Percentiles rank a stretch among this genome's conserved stretches.
phyloP scores from a whole-genome alignment of 2,888 invertebrate species.

The Carpatolechia fugitivella region DNA sequence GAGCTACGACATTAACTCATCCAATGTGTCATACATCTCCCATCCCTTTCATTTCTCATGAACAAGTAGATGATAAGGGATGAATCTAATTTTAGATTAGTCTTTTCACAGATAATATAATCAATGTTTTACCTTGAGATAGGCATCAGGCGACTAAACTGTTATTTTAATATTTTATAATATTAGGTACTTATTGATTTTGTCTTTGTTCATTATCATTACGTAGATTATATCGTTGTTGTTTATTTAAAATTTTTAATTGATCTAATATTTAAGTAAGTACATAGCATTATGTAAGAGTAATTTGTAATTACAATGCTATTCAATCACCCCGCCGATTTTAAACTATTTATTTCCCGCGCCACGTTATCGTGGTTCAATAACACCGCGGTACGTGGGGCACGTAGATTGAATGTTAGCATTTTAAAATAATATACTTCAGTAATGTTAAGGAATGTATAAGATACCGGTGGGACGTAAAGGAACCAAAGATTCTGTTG shows the following conservation, averaged over 20 bases:
- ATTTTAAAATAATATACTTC: slow-evolving; percentile 6
- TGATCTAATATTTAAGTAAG: background rate
- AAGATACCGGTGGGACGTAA: slow-evolving; percentile 11
- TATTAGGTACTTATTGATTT: background rate
- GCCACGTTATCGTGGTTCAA: too few species aligned
- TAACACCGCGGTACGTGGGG: background rate
- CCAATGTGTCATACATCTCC: too few species aligned
- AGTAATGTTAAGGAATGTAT: background rate
- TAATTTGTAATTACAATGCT: background rate
- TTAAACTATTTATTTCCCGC: background rate
- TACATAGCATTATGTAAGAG: background rate
- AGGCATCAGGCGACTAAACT: background rate
- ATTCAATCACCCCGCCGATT: background rate
- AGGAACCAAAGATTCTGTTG: slow-evolving; percentile 31
- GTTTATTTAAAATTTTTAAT: background rate
- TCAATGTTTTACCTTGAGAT: background rate
- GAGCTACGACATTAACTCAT: too few species aligned
- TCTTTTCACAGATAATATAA: too few species aligned
- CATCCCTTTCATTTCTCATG: too few species aligned
- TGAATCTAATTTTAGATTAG: too few species aligned
- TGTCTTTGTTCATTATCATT: too few species aligned
- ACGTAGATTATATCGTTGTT: background rate
- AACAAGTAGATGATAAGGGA: too few species aligned
- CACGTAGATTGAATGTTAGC: background rate
- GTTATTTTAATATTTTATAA: background rate